A percentile compares a stretch with the other conserved stretches of the same genome.
Conservation (phyloP, 1,140 invertebrate species). For the Pseudobourletiella spinata region DNA sequence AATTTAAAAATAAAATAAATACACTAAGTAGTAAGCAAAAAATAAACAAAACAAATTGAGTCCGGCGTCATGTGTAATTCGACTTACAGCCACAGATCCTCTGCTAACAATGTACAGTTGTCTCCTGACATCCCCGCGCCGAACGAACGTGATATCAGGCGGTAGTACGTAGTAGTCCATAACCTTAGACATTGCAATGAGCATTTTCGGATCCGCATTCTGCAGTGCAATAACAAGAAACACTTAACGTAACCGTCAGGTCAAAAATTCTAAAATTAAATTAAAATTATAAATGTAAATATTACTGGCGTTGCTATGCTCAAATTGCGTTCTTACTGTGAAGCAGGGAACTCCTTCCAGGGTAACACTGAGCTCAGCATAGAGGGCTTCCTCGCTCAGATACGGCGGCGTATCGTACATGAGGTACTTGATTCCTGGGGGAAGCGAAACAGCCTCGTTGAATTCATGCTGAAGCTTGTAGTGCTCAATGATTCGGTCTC, state of each 20-base stretch:
- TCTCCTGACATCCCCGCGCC: conserved; percentile 22
- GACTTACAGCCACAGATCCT: conserved; percentile 19
- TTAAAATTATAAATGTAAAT: not conserved
- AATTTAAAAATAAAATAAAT: not conserved
- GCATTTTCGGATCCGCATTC: conserved; percentile 19
- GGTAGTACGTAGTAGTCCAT: conserved; percentile 18
- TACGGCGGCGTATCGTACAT: conserved; percentile 29
- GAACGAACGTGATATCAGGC: conserved; percentile 19
- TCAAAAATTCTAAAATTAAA: not conserved
- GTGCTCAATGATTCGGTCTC: conserved; percentile 25
- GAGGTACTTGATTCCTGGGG: conserved; percentile 8
- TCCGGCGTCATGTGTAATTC: too few species aligned
- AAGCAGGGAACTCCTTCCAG: conserved; percentile 28
- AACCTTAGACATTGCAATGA: conserved; percentile 9
- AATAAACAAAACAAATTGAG: too few species aligned
- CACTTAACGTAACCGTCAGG: too few species aligned
- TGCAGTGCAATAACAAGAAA: too few species aligned
- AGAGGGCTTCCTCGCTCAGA: conserved; percentile 23
- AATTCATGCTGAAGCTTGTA: conserved; percentile 28
- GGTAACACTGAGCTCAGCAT: conserved; percentile 4
- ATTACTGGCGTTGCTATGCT: not conserved
- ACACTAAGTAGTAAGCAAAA: not conserved
- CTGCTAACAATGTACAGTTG: conserved; percentile 19
- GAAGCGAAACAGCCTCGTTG: conserved; percentile 6
- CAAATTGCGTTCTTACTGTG: conserved; percentile 2